phyloP scores from a whole-genome alignment of 2,797 vertebrate species.

The Mico argentatus region DNA sequence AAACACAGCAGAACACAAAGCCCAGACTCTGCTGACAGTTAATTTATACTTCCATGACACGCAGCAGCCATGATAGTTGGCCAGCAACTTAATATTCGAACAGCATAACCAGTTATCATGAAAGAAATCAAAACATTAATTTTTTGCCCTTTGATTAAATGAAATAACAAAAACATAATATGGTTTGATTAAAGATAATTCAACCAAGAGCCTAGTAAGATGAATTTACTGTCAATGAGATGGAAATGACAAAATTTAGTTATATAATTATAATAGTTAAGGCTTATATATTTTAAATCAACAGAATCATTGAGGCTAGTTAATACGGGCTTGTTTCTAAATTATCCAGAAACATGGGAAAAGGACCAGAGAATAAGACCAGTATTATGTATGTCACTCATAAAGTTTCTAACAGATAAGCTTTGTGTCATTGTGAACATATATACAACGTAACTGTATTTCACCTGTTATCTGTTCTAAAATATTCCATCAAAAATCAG shows the following conservation, averaged over 20 bases:
- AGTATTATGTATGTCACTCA: background rate
- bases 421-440: background rate
- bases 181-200: background rate
- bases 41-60: background rate
- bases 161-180: background rate
- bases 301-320: background rate
- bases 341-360: background rate
- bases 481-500: background rate
- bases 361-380: background rate
- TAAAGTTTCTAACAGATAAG: background rate
- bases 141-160: background rate
- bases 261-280: background rate
- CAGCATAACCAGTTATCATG: slow-evolving; percentile 6
- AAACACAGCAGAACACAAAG: background rate
- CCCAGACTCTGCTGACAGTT: background rate
- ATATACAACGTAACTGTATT: background rate
- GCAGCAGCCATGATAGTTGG: background rate
- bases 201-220: background rate
- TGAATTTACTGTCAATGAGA: background rate
- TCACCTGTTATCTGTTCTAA: background rate
- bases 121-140: background rate
- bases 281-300: background rate
- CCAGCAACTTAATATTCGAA: background rate
- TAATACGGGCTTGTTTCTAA: background rate
- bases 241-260: background rate